Evolutionary conservation across 2,113 vertebrate species (phyloP), one percentile per base, ranked within the genome.

Genomic region (Cyanoderma ruficeps): DNA sequence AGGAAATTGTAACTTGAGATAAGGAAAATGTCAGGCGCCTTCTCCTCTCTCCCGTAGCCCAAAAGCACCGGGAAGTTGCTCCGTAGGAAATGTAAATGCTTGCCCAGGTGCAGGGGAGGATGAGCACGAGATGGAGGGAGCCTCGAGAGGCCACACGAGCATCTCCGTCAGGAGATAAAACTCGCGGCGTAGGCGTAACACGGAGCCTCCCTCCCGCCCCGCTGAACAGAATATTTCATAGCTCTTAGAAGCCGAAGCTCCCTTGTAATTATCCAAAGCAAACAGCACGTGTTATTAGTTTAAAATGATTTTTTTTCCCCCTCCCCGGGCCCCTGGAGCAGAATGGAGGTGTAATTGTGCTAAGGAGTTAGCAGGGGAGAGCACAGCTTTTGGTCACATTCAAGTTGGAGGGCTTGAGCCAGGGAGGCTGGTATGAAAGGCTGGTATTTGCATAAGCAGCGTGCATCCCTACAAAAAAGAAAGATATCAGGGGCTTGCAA

Each of bases 381-480:
- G 76, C 87, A 46, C 77, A 81, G 94, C 96, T 96, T 95, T 97
- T 98, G 97, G 97, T 98, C 98, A 97, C 98, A 98, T 98, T 98
- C 97, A 98, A 98, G 97, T 98, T 97, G 96, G 97, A 97, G 91
- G 97, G 91, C 96, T 97, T 96, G 96, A 97, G 98, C 98, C 96
- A 90, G 96, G 97, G 95, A 96, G 93, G 74, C 59, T 90, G 96
- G 97, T 97, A 98, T 98, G 98, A 99, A 98, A 98, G 97, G 95
- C 96, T 88, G 86, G 97, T 82, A 98, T 99, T 99, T 99, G 98
- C 98, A 99, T 98, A 98, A 98, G 97, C 98, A 98, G 98, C 98
- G 96, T 98, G 98, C 97, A 98, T 98, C 97, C 97, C 96, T 64
- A 94, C 89, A 95, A 90, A 98, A 95, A 97, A 98, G 97, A 98